Percentiles rank a stretch among this genome's conserved stretches.
phyloP scores from a whole-genome alignment of 2,113 vertebrate species.

The Myocastor coypus region DNA sequence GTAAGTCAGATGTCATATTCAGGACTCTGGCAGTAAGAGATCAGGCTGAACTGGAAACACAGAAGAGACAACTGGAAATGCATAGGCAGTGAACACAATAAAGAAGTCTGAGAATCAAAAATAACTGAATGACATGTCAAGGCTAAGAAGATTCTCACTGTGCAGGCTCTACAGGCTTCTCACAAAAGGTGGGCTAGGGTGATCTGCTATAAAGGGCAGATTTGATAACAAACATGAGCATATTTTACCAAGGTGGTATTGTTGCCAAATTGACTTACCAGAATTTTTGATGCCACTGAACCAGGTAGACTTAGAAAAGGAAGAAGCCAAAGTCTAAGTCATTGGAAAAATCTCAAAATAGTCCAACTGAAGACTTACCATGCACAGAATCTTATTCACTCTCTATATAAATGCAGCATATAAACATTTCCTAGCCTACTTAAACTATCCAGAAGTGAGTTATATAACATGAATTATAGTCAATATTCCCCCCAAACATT shows the following conservation, averaged over 20 bases:
- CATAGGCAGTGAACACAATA: background rate
- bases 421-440: background rate
- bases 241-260: background rate
- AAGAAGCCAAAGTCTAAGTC: background rate
- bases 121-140: background rate
- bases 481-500: background rate
- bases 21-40: background rate
- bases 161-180: background rate
- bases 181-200: background rate
- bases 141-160: background rate
- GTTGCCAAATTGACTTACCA: background rate
- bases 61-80: background rate
- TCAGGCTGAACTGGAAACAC: background rate
- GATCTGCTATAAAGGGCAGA: background rate
- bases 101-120: background rate
- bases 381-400: background rate
- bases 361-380: background rate
- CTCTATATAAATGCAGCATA: background rate
- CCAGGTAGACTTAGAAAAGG: background rate
- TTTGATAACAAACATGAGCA: background rate
- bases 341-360: background rate
- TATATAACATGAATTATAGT: background rate
- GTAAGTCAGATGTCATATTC: background rate
- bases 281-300: background rate
- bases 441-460: background rate